Evolutionary conservation across 1,140 invertebrate genomes (phyloP).

Genomic region (Myzus persicae): DNA sequence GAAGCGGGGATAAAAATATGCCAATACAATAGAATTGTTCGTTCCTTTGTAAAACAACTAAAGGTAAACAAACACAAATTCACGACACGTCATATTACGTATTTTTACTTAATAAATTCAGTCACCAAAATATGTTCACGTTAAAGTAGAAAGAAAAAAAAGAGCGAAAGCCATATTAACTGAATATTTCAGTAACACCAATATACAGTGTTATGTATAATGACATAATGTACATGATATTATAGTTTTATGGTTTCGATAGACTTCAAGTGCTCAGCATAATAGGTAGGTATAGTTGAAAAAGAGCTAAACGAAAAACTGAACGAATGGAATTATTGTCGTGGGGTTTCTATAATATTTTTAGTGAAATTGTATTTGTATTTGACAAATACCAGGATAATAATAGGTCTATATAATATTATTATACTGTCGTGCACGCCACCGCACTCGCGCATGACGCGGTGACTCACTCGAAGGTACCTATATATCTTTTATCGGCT

Average conservation of each 20-base stretch:
- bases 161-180: no score
- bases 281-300: neutral
- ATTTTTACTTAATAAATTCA: no score
- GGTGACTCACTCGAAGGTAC: constrained; percentile 3
- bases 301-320: neutral
- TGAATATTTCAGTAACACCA: no score
- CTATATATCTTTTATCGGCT: neutral
- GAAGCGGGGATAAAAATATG: no score
- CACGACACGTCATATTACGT: no score
- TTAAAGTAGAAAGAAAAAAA: no score
- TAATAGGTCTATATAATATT: neutral
- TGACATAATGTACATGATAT: neutral
- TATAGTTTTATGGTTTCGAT: neutral
- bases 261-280: neutral
- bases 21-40: no score
- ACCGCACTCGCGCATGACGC: neutral
- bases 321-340: neutral
- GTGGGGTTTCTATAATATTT: neutral
- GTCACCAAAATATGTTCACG: no score
- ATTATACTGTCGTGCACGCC: no score
- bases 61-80: no score
- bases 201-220: no score
- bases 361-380: neutral
- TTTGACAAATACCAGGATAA: neutral
- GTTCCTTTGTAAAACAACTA: no score